Percentiles rank a stretch among this genome's conserved stretches.
phyloP scores from a whole-genome alignment of 2,888 invertebrate species.

The Lithophane leautieri region DNA sequence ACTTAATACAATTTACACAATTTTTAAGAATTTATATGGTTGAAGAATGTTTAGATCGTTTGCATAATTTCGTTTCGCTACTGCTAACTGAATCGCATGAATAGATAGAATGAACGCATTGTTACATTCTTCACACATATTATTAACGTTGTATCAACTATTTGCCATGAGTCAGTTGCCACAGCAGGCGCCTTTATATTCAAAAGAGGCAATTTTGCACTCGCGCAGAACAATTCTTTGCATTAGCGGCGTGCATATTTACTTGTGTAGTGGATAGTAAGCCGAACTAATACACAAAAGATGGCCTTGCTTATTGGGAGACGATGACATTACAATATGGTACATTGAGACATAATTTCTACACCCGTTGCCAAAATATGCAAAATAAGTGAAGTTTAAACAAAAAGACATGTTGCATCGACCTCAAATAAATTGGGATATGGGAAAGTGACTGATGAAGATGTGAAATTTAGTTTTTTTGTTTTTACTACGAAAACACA shows the following conservation, averaged over 20 bases:
- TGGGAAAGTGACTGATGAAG: not conserved
- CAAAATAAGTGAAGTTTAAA: not conserved
- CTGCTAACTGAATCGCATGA: constrained; percentile 29
- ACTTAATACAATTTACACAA: too few species aligned
- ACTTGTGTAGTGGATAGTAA: not conserved
- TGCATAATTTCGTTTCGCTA: constrained; percentile 36
- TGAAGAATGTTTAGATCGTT: constrained; percentile 17
- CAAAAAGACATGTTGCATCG: not conserved
- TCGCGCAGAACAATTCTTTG: constrained; percentile 26
- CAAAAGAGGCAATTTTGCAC: constrained; percentile 42
- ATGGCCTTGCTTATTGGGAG: constrained; percentile 11
- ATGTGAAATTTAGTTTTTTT: too few species aligned
- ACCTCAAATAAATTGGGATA: not conserved
- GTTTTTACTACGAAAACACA: not conserved
- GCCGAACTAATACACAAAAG: constrained; percentile 21
- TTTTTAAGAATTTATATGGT: not conserved
- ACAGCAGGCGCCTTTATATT: constrained; percentile 35
- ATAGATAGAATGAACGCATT: constrained; percentile 22
- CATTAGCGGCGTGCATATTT: constrained; percentile 10
- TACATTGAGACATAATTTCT: not conserved
- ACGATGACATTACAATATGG: not conserved
- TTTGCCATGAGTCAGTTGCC: constrained; percentile 40
- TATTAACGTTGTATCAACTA: constrained; percentile 29
- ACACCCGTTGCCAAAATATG: not conserved
- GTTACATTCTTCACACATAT: constrained; percentile 41